A percentile compares a stretch with the other conserved stretches of the same genome.
Conservation (phyloP, 2,113 vertebrate species). For the Bos indicus region DNA sequence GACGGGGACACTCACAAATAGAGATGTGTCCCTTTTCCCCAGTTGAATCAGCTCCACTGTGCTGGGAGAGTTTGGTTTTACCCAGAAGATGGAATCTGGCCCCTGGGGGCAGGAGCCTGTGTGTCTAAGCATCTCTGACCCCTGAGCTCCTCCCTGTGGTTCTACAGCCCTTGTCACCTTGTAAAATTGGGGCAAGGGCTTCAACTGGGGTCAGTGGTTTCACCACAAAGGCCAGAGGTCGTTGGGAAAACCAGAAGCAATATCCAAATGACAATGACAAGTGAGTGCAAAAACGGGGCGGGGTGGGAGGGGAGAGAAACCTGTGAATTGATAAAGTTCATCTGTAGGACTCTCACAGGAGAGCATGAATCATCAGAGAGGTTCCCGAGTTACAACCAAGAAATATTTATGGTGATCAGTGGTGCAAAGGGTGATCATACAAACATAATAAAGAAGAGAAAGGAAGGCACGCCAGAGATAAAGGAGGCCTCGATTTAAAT, state of each 20-base stretch:
- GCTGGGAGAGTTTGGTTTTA: background rate
- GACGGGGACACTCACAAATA: background rate
- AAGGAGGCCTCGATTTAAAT: conserved; percentile 22
- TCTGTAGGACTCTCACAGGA: background rate
- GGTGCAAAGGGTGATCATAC: conserved; percentile 49
- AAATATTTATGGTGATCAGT: conserved; percentile 55
- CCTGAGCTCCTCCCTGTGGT: background rate
- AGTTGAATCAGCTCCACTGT: background rate
- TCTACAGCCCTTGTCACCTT: background rate
- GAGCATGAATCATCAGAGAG: conserved; percentile 41
- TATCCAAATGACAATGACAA: background rate
- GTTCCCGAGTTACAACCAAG: conserved; percentile 28
- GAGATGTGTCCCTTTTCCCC: too few species aligned
- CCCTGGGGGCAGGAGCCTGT: rapidly evolving
- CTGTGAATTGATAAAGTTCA: background rate
- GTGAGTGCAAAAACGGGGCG: background rate
- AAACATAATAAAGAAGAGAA: conserved; percentile 60
- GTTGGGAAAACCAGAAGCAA: background rate
- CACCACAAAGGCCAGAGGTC: background rate
- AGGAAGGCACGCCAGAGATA: conserved; percentile 38
- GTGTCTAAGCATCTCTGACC: background rate
- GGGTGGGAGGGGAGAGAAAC: background rate
- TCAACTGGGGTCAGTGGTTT: background rate
- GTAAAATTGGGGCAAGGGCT: background rate
- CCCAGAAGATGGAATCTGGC: background rate